Evolutionary conservation across 2,888 invertebrate species (phyloP), one percentile per base, ranked within the genome.

Genomic region (Arge pagana): DNA sequence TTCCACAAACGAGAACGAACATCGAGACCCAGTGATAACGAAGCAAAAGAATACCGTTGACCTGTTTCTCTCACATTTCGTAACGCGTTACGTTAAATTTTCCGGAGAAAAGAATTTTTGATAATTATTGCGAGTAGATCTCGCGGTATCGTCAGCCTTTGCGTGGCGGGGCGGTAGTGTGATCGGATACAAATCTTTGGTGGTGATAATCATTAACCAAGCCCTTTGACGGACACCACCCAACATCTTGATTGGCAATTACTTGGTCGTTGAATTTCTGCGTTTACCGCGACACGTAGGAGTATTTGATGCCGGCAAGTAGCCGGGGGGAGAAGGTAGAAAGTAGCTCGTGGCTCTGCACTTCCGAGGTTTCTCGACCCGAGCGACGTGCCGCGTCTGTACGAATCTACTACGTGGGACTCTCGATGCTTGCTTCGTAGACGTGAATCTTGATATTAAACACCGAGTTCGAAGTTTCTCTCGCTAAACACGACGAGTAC

Each of bases 161-260:
- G n/a, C n/a, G n/a, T n/a, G 16, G 4, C 4, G 8, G n/a, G 8
- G 35, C 45, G 45, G 33, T 33, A 35, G 21, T 45, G 23, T 21
- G 6, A 24, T n/a, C 54, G 43, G 41, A 52, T 33, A 35, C 26
- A 53, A 55, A 60, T 65, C 63, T 64, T 60, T 48, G 52, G 48
- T 48, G 54, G 53, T 19, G 49, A 40, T 56, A 56, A 64, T 60
- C 48, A 63, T 18, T 40, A 42, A 33, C 45, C 59, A 53, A 41
- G 10, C 58, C 62, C 64, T 64, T 64, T 64, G 65, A 65, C 49
- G 57, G 55, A 51, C 50, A 58, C n/a, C n/a, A n/a, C 56, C 53
- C 63, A 55, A 54, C 49, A 55, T 50, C 54, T 57, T 59, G 64
- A 65, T 65, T 63, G 60, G 59, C 57, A 65, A 65, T 64, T 66